Evolutionary conservation across 2,113 vertebrate genomes (phyloP), one percentile per base, ranked within the genome.

Genomic region (Siniperca chuatsi): DNA sequence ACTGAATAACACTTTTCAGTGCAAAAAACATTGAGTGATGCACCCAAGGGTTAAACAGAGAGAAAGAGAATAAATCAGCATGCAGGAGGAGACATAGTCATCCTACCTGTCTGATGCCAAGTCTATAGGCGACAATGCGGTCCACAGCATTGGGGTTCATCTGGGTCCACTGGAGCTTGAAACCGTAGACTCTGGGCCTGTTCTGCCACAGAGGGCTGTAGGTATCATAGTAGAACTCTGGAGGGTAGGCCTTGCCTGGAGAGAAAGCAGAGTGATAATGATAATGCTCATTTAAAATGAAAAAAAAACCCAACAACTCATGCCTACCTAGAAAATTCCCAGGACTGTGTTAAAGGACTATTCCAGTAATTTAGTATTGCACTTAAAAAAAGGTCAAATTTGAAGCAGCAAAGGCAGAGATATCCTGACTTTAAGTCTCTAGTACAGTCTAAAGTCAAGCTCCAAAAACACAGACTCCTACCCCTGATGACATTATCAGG

Each of bases 151-250:
- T 91, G 0, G 98, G 98, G 48, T 98, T 99, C 97, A 99, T 98
- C 91, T 99, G 98, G 0, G 98, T 99, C 98, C 98, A 99, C 93
- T 99, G 98, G 0, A 99, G 96, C 79, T 97, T 98, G 93, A 97
- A 99, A 79, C 97, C 97, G 12, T 98, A 99, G 33, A 99, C 96
- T 0, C 97, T 96, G 10, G 98, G 97, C 21, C 97, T 91, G 95
- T 98, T 98, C 92, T 99, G 98, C 98, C 98, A 99, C 84, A 99
- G 95, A 0, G 98, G 98, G 78, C 96, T 99, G 90, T 98, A 98
- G n/a, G 98, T 99, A 64, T 99, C 98, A 0, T 99, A 99, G 94
- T 98, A 99, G 92, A 99, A 99, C 86, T 99, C 98, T 0, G 98
- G 98, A 35, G 98, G 93, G 2, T 97, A 99, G 73, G 98, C 98